These are phyloP conservation scores for Trypoxylus dichotomus DNA, from an alignment of 1,140 invertebrate species.

Conservation along the genomic window DNA sequence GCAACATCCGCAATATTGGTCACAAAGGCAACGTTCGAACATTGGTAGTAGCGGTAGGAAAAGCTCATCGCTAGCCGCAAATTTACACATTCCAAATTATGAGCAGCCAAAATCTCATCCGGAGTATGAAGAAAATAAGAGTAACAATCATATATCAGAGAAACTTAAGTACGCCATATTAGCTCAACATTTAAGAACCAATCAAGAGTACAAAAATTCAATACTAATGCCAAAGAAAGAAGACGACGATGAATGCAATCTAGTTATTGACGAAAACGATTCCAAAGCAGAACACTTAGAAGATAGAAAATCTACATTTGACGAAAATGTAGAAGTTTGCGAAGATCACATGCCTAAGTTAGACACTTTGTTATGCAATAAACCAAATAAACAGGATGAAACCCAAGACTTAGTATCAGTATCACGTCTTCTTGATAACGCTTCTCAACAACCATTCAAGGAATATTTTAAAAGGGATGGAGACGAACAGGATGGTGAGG, in stretches of 20 bases:
- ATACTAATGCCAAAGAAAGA: slow-evolving; percentile 44
- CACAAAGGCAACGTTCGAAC: slow-evolving; percentile 67
- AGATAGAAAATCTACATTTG: background rate
- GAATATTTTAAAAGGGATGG: slow-evolving; percentile 62
- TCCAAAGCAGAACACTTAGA: background rate
- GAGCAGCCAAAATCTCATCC: slow-evolving; percentile 43
- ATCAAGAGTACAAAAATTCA: slow-evolving; percentile 11
- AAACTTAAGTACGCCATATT: slow-evolving; percentile 78
- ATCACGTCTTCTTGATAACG: slow-evolving; percentile 76
- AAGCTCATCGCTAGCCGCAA: slow-evolving; percentile 39
- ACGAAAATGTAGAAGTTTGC: slow-evolving; percentile 47
- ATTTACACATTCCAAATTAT: slow-evolving; percentile 47
- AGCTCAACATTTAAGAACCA: slow-evolving; percentile 70
- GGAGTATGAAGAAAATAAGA: slow-evolving; percentile 42
- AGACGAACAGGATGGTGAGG: slow-evolving; percentile 47
- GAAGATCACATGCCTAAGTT: slow-evolving; percentile 49
- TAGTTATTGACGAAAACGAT: slow-evolving; percentile 66
- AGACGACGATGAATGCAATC: slow-evolving; percentile 65
- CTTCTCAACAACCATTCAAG: slow-evolving; percentile 67
- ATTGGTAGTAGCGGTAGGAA: slow-evolving; percentile 57
- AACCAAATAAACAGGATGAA: slow-evolving; percentile 51
- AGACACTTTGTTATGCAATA: slow-evolving; percentile 32
- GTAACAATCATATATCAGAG: slow-evolving; percentile 55
- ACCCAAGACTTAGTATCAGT: slow-evolving; percentile 73
- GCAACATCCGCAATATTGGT: slow-evolving; percentile 88